These are phyloP conservation scores for Metallyticus violacea DNA, from an alignment of 2,888 invertebrate species.

Conservation along the genomic window DNA sequence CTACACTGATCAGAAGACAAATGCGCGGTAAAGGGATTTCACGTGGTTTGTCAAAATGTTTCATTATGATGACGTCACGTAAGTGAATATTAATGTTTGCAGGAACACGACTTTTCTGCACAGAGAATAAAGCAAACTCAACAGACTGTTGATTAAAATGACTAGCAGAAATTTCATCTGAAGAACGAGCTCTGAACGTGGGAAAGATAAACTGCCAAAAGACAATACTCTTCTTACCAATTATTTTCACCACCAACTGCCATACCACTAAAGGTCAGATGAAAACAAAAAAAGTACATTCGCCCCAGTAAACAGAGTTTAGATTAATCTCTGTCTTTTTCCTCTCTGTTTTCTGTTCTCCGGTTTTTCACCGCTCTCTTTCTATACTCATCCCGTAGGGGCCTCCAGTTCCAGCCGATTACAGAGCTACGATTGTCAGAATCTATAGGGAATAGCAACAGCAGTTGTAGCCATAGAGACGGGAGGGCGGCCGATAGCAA, in stretches of 20 bases:
- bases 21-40: no score
- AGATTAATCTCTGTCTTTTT: constrained; percentile 1
- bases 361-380: not conserved
- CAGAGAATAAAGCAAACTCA: no score
- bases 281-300: no score
- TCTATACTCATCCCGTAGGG: not conserved
- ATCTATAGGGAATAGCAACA: not conserved
- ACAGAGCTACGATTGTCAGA: constrained; percentile 6
- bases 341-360: not conserved
- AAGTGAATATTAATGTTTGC: no score
- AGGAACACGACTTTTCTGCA: no score
- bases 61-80: no score
- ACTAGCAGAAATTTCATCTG: not conserved
- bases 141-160: not conserved
- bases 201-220: not conserved
- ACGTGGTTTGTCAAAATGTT: no score
- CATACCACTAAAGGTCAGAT: constrained; percentile 2
- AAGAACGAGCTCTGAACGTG: no score
- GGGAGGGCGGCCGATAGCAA: not conserved
- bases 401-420: constrained; percentile 4
- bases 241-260: not conserved
- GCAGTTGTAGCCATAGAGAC: not conserved
- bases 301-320: constrained; percentile 4
- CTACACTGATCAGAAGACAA: no score
- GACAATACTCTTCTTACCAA: not conserved